Evolutionary conservation across 2,888 invertebrate species (phyloP), one percentile per base, ranked within the genome.

Genomic region (Pemphredon lugubris): DNA sequence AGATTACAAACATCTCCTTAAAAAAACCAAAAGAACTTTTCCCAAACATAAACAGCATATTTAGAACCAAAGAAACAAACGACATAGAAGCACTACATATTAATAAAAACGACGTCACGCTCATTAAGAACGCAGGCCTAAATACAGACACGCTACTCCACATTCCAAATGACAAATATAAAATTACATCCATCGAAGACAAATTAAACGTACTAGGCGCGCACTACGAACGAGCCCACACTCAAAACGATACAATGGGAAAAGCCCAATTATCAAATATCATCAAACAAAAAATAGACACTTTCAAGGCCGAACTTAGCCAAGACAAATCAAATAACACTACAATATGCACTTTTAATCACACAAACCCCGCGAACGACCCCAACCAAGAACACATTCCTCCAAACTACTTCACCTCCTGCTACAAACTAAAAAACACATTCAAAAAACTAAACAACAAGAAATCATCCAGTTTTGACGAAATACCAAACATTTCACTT

Each of bases 401-500:
- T 2, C 4, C 1, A 1, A 42, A 55, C 1, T 42, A 18, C 1
- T 50, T 55, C 9, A 48, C 63, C 0, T 13, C 40, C 9, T 0
- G 0, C 0, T 0, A 1, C 0, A 7, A 34, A 34, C 2, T 50
- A 5, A 7, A n/a, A 0, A 14, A 2, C 7, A 59, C 30, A 1
- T 21, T 55, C 23, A 40, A 42, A 42, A 55, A 39, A 21, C 21
- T 69, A 7, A 69, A 69, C 6, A 73, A 67, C 13, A 75, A 77
- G 61, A 73, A 63, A 63, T 78, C 73, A 0, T 26, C 75, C 2
- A 65, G 73, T 1, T 53, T 58, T 9, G 68, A 73, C 16, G 32
- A 57, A 0, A 75, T 75, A 0, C 72, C 70, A 1, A 73, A 76
- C 7, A 53, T 68, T 7, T 39, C 42, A 0, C 14, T 75, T 1